Evolutionary conservation across 2,888 invertebrate species (phyloP), one percentile per base, ranked within the genome.

Genomic region (Girardia tigrina): DNA sequence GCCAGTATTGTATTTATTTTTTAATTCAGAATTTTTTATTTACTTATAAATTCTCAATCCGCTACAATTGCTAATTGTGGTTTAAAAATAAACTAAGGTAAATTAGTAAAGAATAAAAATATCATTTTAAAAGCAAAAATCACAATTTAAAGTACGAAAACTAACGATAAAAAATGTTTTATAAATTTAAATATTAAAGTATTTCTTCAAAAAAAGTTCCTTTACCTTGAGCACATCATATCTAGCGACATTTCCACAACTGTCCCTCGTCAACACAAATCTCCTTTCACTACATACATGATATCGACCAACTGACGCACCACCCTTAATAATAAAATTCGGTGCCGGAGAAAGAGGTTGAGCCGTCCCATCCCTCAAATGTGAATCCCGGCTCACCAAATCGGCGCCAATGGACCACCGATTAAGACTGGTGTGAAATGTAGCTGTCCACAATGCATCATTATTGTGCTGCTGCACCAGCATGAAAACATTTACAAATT

Each of bases 221-320:
- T n/a, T n/a, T n/a, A 91, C 91, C 84, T 91, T 90, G 77, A 97
- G 85, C 0, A 97, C 94, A 85, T 98, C 97, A 84, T 91, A 98
- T 12, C 97, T 85, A 1, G 91, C 90, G 73, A 98, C 90, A 84
- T 89, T 89, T 77, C 89, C 89, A 74, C 91, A 91, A 0, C 94
- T 92, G 84, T 98, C 97, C 86, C 92, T 92, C 16, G 97, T 95
- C 77, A 98, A 85, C 79, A 98, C 91, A 83, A 94, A 92, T 76
- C 97, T 87, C 84, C 94, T 95, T 82, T 98, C 97, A 83, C 97
- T 98, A 77, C 98, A 86, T 75, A 97, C 90, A 75, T 89, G 89
- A 81, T 91, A 94, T 82, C 93, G 91, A 80, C 91, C 89, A 78
- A 98, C 93, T 0, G 94, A 93, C 0, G 95, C 90, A 0, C 94